Evolutionary conservation across 2,888 invertebrate species (phyloP), one percentile per base, ranked within the genome.

Genomic region (Leucophenga montana): DNA sequence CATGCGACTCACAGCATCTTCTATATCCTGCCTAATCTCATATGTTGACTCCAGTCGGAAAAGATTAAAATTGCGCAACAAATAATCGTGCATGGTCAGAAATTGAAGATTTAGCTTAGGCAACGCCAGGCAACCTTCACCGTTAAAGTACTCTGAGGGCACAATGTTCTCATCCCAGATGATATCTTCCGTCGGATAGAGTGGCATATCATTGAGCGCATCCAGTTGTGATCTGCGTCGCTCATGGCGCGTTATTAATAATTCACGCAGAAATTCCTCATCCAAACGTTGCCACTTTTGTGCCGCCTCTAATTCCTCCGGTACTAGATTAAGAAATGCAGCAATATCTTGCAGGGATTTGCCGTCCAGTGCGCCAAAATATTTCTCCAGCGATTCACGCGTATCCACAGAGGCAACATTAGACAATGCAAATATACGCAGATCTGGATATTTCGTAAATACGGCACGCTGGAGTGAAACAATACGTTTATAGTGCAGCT

Each of bases 101-200:
- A 99, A 99, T 89, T 99, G 99, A 6, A 99, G 91, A 90, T 99
- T 99, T 3, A 99, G 90, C 88, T 99, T 99, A 0, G 99, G 99
- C 74, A 99, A 90, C 0, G 99, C 99, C 44, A 99, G 90, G 80
- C 97, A 97, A 20, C 95, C 97, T 88, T 99, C 98, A 0, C 98
- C 98, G 54, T 96, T 95, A 89, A 95, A 99, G 87, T 98, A 98
- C 84, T 99, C 98, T 0, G 97, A 95, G 0, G 99, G 99, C 0
- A 99, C 99, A 56, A 99, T 93, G 86, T 99, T 98, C 88, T 99
- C 98, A 89, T 99, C 97, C 99, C 99, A 99, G 79, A 99, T 97
- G 2, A 99, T 94, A 71, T 95, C 94, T 88, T 99, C 99, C 0
- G 98, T 99, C 0, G 99, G 99, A 87, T 99, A 99, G 0, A 99